Conservation (phyloP, 1,140 invertebrate species). For the Drosophila santomea region DNA sequence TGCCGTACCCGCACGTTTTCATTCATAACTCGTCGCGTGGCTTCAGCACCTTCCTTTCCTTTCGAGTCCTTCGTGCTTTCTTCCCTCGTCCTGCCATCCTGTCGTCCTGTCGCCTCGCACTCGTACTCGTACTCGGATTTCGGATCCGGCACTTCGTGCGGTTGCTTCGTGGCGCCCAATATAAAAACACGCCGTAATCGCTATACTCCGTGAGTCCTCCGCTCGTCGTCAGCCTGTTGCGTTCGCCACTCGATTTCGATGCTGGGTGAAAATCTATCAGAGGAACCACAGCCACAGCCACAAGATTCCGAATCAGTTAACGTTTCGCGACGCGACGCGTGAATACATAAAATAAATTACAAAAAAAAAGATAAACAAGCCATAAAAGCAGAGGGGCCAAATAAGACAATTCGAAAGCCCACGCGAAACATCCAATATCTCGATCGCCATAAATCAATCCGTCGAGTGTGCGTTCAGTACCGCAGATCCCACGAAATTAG, state of each 20-base stretch:
- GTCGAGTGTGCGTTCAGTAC: slow-evolving; percentile 20
- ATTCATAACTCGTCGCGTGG: slow-evolving; percentile 73
- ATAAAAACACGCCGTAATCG: slow-evolving; percentile 76
- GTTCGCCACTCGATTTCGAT: slow-evolving; percentile 55
- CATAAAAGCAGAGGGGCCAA: background rate
- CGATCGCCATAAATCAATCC: slow-evolving; percentile 66
- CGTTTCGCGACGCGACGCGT: slow-evolving; percentile 21
- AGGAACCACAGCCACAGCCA: slow-evolving; percentile 19
- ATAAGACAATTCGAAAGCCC: background rate
- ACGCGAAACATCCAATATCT: slow-evolving; percentile 56
- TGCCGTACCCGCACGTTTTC: slow-evolving; percentile 53
- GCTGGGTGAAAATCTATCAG: slow-evolving; percentile 14
- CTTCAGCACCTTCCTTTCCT: slow-evolving; percentile 16
- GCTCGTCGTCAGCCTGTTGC: slow-evolving; percentile 84
- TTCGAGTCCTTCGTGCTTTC: background rate
- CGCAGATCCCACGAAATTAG: slow-evolving; percentile 58
- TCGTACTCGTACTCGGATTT: background rate
- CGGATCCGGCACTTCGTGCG: slow-evolving; percentile 41
- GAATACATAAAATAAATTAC: slow-evolving; percentile 40
- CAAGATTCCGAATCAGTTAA: slow-evolving; percentile 29
- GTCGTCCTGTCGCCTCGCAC: background rate
- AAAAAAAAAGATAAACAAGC: slow-evolving; percentile 17
- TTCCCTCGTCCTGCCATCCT: slow-evolving; percentile 1
- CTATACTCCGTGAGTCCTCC: slow-evolving; percentile 74
- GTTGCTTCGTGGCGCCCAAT: slow-evolving; percentile 54